Evolutionary conservation across 2,113 vertebrate genomes (phyloP).

Genomic region (Cyphomyrus discorhynchus): DNA sequence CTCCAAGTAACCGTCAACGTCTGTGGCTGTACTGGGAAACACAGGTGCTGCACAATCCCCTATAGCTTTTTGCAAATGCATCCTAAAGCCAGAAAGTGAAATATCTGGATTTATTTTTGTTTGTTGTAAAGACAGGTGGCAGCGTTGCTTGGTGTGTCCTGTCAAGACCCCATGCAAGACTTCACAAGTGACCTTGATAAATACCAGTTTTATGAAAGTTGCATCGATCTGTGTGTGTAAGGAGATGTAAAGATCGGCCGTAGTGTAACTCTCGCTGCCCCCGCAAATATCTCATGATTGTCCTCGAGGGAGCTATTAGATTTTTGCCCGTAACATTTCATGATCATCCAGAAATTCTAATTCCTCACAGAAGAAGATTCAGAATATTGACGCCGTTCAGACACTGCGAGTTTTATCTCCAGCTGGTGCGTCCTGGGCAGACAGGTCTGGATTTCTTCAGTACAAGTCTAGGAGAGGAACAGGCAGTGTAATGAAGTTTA

Average conservation of each 20-base stretch:
- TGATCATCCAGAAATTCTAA: background rate
- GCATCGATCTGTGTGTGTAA: background rate
- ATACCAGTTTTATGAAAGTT: background rate
- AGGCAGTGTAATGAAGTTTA: background rate
- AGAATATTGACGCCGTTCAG: background rate
- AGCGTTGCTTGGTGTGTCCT: background rate
- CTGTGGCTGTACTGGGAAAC: background rate
- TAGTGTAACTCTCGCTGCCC: background rate
- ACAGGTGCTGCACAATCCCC: background rate
- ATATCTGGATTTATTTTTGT: background rate
- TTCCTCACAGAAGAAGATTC: background rate
- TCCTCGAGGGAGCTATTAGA: conserved; percentile 49
- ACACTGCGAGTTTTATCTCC: background rate
- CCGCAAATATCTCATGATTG: conserved; percentile 44
- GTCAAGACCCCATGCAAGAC: background rate
- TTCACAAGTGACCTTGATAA: background rate
- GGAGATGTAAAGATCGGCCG: background rate
- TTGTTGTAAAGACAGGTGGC: background rate
- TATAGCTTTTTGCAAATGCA: background rate
- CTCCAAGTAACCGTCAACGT: background rate
- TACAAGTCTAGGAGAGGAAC: background rate
- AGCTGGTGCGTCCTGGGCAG: background rate
- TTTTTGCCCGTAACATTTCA: conserved; percentile 44
- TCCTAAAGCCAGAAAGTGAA: background rate
- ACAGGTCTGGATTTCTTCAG: background rate